phyloP scores from a whole-genome alignment of 1,140 invertebrate species.

The Sycophaga agraensis region DNA sequence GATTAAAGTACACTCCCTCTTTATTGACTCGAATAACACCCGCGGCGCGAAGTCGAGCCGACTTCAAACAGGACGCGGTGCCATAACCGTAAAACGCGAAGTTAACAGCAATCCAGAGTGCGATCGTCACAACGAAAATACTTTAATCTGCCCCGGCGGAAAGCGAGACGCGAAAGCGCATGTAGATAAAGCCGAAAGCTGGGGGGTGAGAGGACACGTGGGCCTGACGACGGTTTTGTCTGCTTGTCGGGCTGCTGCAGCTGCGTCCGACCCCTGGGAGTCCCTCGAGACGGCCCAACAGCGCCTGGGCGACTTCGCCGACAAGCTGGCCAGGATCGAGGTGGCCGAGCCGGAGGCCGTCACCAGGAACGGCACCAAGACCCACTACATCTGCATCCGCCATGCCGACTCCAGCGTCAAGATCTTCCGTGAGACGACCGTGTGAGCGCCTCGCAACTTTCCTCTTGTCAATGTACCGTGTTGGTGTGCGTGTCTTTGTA shows the following conservation, averaged over 20 bases:
- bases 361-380: conserved; percentile 47
- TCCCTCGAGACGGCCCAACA: neutral
- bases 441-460: no score
- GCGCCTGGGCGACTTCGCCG: neutral
- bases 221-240: neutral
- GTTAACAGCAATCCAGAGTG: no score
- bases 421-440: conserved; percentile 60
- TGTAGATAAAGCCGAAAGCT: neutral
- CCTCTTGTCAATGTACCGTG: no score
- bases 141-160: neutral
- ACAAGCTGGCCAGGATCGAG: neutral
- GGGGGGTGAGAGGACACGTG: neutral
- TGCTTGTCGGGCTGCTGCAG: neutral
- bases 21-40: no score
- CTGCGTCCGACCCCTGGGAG: conserved; percentile 34
- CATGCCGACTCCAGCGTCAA: conserved; percentile 58
- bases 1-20: conserved; percentile 27
- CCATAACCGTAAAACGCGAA: no score
- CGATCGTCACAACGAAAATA: neutral
- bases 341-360: neutral
- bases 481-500: no score
- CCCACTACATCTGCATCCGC: conserved; percentile 59
- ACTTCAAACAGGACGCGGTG: no score
- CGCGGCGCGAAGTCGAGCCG: no score
- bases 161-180: neutral